phyloP scores from a whole-genome alignment of 2,113 vertebrate genomes.

The Podiceps cristatus region DNA sequence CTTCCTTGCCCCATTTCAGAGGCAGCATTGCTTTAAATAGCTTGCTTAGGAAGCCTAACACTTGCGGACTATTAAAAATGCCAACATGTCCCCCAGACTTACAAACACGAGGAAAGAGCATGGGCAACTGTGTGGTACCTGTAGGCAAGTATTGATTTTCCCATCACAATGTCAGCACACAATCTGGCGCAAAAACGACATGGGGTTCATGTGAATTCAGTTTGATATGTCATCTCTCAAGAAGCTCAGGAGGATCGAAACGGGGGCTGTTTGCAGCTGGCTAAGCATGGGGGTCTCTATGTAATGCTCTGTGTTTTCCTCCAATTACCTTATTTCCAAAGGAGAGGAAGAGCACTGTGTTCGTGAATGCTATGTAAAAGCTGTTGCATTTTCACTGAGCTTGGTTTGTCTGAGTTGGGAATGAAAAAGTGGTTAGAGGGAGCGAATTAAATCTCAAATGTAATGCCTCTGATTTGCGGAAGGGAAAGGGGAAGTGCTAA shows the following conservation, averaged over 20 bases:
- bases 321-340: background rate
- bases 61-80: background rate
- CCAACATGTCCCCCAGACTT: background rate
- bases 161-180: background rate
- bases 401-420: slow-evolving; percentile 59
- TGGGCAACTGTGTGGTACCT: background rate
- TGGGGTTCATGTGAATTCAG: background rate
- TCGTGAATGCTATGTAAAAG: background rate
- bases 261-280: background rate
- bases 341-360: background rate
- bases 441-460: slow-evolving; percentile 69
- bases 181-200: background rate
- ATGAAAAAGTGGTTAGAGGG: slow-evolving; percentile 68
- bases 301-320: background rate
- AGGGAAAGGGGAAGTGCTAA: slow-evolving; percentile 71
- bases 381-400: slow-evolving; percentile 32
- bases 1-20: background rate
- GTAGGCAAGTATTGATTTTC: background rate
- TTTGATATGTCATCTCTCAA: background rate
- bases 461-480: slow-evolving; percentile 66
- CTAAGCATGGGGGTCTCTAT: background rate
- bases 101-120: background rate
- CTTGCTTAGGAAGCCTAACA: background rate
- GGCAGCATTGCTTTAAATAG: background rate
- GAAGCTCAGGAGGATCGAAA: background rate